Base-by-base conservation (phyloP, 2,888 invertebrate genomes). In the Caradrina clavipalpis region DNA sequence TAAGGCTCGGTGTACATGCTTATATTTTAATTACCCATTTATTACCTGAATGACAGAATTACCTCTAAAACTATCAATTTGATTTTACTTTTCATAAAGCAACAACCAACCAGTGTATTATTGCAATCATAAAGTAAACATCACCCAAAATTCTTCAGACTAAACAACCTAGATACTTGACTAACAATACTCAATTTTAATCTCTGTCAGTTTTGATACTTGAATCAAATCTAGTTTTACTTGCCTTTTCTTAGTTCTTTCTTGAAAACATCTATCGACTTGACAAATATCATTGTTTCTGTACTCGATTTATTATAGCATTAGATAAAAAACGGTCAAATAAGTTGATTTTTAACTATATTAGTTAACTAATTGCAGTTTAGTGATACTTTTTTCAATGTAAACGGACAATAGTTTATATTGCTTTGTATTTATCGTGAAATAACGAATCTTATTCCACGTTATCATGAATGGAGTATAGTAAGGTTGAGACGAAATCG, bases 1-100 rank as follows among this genome's bases (percentile, higher is more conserved):
- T 60, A 53, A 21, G 69, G 59, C 53, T 72, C 49, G 17, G 47
- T n/a, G n/a, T 62, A 31, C n/a, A 47, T 57, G 35, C 17, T 47
- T 42, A 57, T 10, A 17, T 17, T 47, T 49, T 50, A 15, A 26
- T 49, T 57, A n/a, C 31, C 3, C 13, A 22, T 42, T 35, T 8
- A 8, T 39, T 39, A 39, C 2, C 11, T 42, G 7, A n/a, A 26
- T 47, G 66, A 22, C 17, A 11, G 47, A 63, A 11, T 26, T 26
- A 22, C 11, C 15, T 1, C 10, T n/a, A 11, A 17, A 47, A 22
- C 21, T 7, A 72, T 35, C 22, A 69, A 21, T 47, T 22, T 47
- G 6, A 47, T 53, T 45, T 19, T 53, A 53, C 17, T 35, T 73
- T 53, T n/a, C 0, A 31, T 11, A 15, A n/a, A 26, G 11, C 13